Base-by-base conservation (phyloP, 2,888 invertebrate genomes). In the Argyra leucocephala region DNA sequence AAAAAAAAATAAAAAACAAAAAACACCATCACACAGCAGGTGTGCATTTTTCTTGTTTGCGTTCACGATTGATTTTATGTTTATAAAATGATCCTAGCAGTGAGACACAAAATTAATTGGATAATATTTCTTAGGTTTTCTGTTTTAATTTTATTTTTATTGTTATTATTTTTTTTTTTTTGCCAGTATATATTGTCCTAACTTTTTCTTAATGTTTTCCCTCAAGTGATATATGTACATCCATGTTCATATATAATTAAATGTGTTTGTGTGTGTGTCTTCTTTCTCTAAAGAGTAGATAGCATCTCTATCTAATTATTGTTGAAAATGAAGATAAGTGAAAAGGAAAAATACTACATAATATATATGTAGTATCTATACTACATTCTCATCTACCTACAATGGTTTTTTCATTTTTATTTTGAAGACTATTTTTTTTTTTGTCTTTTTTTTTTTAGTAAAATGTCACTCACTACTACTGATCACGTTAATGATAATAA, bases 81-180 rank as follows among this genome's bases (percentile, higher is more conserved):
- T 24, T 59, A 59, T 24, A 22, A 58, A 15, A 59, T 59, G 15
- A 21, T 59, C 22, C 23, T 23, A 23, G 23, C 59, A 59, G 59
- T 59, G 59, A 59, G 59, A 59, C 23, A 59, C 59, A 59, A 59
- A 59, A 59, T 59, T 59, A 59, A 59, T 59, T 59, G 59, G 59
- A 59, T 59, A 59, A 59, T 59, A 59, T 59, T 59, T 59, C 59
- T 59, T 59, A 23, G 15, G 48, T 48, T 48, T 48, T 48, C 18
- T 48, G 9, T 48, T 48, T 48, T 15, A 9, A 31, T 31, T 31
- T 31, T 31, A 10, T 31, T 31, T 31, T 31, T 48, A 48, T 48
- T 48, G 18, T 48, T 9, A 18, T 48, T 48, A 18, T 48, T 48
- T 15, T 48, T n/a, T 18, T 48, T 48, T 48, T 48, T 48, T 48